A percentile compares a stretch with the other conserved stretches of the same genome.
Conservation (phyloP, 2,113 vertebrate genomes). For the Anolis sagrei region DNA sequence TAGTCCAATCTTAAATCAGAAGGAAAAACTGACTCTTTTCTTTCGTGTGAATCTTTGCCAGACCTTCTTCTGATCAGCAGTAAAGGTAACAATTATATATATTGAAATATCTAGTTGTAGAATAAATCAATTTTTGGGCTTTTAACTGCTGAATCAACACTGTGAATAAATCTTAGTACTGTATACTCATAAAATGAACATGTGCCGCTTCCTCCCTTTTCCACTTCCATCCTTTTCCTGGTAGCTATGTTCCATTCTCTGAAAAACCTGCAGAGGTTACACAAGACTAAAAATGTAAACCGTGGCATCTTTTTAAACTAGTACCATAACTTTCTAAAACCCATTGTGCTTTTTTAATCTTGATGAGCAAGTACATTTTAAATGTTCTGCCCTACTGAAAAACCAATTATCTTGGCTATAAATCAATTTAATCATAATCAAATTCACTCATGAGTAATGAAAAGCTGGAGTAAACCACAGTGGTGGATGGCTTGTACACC, state of each 20-base stretch:
- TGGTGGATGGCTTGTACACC: too few relatives aligned
- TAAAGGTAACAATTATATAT: slow-evolving; percentile 44
- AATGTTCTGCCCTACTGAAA: neutral
- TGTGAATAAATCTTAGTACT: slow-evolving; percentile 40
- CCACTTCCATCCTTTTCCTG: neutral
- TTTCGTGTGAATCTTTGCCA: slow-evolving; percentile 39
- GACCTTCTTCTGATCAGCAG: slow-evolving; percentile 22
- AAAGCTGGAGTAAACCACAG: neutral
- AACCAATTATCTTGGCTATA: neutral
- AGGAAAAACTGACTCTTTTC: slow-evolving; percentile 25
- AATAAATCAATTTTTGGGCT: slow-evolving; percentile 58
- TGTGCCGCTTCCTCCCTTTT: slow-evolving; percentile 37
- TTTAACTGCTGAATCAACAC: slow-evolving; percentile 60
- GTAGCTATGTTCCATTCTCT: too few relatives aligned
- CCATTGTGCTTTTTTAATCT: neutral
- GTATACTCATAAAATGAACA: slow-evolving; percentile 42
- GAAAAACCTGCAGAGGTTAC: neutral
- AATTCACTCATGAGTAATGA: neutral
- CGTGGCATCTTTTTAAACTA: neutral
- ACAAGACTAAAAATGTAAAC: neutral
- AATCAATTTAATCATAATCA: neutral
- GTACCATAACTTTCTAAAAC: neutral
- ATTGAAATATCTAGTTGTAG: slow-evolving; percentile 27
- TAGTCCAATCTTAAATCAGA: slow-evolving; percentile 9
- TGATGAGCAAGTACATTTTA: neutral